Percentiles rank a stretch among this genome's conserved stretches.
phyloP scores from a whole-genome alignment of 2,888 invertebrate species.

The Cyaniris semiargus region DNA sequence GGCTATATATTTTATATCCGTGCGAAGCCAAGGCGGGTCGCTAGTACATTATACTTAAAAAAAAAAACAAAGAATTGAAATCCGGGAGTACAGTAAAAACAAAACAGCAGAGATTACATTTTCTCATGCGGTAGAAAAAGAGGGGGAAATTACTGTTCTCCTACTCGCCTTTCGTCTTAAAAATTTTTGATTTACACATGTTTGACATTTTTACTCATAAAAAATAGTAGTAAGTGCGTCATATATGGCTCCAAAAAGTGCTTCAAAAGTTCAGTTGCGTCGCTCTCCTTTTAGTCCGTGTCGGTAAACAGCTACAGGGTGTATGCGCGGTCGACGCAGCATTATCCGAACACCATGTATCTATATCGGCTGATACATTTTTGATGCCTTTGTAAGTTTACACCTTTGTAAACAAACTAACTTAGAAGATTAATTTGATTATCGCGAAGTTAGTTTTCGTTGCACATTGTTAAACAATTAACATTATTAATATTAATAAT shows the following conservation, averaged over 20 bases:
- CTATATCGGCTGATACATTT: slow-evolving; percentile 54
- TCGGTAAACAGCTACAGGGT: slow-evolving; percentile 55
- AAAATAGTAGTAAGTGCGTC: too few relatives aligned
- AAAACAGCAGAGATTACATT: too few relatives aligned
- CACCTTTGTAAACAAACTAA: neutral
- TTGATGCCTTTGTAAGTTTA: slow-evolving; percentile 42
- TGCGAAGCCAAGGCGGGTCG: too few relatives aligned
- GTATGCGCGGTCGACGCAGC: slow-evolving; percentile 50
- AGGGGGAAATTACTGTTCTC: too few relatives aligned
- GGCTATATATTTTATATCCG: too few relatives aligned
- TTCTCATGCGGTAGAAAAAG: too few relatives aligned
- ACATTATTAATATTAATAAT: neutral
- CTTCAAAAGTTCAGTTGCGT: slow-evolving; percentile 26
- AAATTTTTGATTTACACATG: too few relatives aligned
- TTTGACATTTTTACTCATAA: too few relatives aligned
- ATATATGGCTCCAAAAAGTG: neutral
- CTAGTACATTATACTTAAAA: too few relatives aligned
- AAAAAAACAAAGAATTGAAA: neutral
- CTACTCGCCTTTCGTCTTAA: too few relatives aligned
- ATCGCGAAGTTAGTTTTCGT: neutral
- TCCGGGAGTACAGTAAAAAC: neutral
- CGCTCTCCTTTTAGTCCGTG: slow-evolving; percentile 30
- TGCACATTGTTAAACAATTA: neutral
- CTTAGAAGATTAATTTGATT: slow-evolving; percentile 5
- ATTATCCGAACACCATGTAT: slow-evolving; percentile 64